Evolutionary conservation across 2,888 invertebrate genomes (phyloP), one percentile per base, ranked within the genome.

Genomic region (Acanthoscelides obtectus): DNA sequence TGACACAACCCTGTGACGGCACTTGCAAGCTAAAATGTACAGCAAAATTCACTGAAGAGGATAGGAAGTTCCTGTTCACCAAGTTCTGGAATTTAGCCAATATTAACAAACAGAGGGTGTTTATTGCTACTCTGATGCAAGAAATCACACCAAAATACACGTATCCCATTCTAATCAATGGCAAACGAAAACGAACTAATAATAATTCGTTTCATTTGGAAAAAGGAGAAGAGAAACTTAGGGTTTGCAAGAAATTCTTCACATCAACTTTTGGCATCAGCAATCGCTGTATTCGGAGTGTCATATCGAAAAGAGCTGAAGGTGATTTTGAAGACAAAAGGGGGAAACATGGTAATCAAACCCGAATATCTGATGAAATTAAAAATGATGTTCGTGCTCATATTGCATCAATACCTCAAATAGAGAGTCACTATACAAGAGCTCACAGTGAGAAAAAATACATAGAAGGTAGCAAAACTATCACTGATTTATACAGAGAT

Each of bases 401-500:
- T 65, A 70, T 70, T 67, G 22, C 67, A 3, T 70, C 70, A 20
- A 70, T 70, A 5, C 67, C 70, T 17, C 66, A 27, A 12, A 67
- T 70, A 63, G 70, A 70, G 20, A 70, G 67, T 64, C 70, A 70
- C 19, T 67, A 70, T 20, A 45, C 63, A 17, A 20, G 70, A 19
- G 67, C 66, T n/a, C 67, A 70, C 19, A 63, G 19, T 19, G 68
- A 71, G 25, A 71, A 64, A 65, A 21, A 67, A 21, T 68, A 71
- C 22, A 71, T 71, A n/a, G 71, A 71, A n/a, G 71, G 71, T 8
- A 21, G 71, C 20, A 71, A 68, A 25, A 71, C 64, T 0, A 71
- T 68, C 20, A 27, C 68, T 21, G 21, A 71, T 19, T 25, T 71
- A 20, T 22, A 71, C 22, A 45, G 71, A 64, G 71, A 72, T 72